Conservation (phyloP, 2,113 vertebrate species). For the Rhodinocichla rosea region DNA sequence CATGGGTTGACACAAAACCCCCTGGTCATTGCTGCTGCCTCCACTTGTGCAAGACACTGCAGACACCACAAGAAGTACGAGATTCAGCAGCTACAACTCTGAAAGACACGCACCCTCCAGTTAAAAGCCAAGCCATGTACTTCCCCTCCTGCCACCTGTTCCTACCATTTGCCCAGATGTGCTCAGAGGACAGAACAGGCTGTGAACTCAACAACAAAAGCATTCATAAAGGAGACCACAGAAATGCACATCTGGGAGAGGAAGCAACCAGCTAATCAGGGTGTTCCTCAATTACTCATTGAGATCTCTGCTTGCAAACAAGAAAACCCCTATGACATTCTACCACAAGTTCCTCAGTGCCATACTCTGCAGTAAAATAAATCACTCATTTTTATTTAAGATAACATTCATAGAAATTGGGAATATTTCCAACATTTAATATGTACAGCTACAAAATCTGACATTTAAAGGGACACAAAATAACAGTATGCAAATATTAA, state of each 20-base stretch:
- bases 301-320: neutral
- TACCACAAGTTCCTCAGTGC: neutral
- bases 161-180: neutral
- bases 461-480: slow-evolving; percentile 4
- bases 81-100: neutral
- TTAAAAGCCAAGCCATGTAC: neutral
- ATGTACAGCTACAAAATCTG: neutral
- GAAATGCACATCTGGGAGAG: neutral
- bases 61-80: neutral
- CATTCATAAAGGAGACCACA: neutral
- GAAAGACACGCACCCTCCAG: neutral
- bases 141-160: neutral
- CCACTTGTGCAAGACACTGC: neutral
- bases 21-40: neutral
- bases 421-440: neutral
- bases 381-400: neutral
- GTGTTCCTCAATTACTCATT: neutral
- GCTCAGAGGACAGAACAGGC: neutral
- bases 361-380: neutral
- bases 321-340: neutral
- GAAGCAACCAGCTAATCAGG: neutral
- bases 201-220: fast-evolving
- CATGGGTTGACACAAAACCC: neutral
- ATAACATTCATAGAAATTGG: neutral
- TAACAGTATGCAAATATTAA: slow-evolving; percentile 39